A percentile compares a stretch with the other conserved stretches of the same genome.
phyloP scores from a whole-genome alignment of 1,140 invertebrate genomes.

The Drosophila leontia region DNA sequence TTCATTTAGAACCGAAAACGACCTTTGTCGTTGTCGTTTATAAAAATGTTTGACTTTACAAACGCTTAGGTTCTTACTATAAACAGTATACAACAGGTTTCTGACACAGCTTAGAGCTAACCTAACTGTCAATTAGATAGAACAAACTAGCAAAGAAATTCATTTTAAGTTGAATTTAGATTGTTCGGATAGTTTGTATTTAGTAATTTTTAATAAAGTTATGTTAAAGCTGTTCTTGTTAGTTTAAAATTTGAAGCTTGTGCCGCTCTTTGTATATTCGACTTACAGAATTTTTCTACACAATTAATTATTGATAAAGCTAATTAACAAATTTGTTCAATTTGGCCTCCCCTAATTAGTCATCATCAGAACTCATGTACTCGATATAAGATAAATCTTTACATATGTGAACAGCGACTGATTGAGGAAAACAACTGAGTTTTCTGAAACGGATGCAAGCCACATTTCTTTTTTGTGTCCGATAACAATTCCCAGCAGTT shows the following conservation, averaged over 20 bases:
- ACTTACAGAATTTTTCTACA: background rate
- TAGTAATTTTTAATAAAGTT: background rate
- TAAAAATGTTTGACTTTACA: background rate
- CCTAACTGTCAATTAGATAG: conserved; percentile 25
- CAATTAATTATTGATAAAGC: background rate
- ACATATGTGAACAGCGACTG: conserved; percentile 8
- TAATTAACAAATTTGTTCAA: background rate
- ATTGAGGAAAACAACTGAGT: conserved; percentile 9
- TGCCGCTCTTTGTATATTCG: background rate
- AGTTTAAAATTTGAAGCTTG: background rate
- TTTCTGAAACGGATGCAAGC: conserved; percentile 21
- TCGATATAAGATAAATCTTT: background rate
- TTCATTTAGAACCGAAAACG: background rate
- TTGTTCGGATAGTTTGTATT: background rate
- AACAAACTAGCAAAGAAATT: background rate
- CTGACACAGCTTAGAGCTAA: background rate
- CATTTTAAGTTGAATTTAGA: background rate
- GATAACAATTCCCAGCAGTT: conserved; percentile 23
- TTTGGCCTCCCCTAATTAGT: conserved; percentile 1
- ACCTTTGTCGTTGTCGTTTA: conserved; percentile 4
- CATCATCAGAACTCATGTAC: conserved; percentile 1
- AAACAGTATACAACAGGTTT: conserved; percentile 26
- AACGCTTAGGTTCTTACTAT: conserved; percentile 6
- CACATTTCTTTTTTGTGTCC: conserved; percentile 1
- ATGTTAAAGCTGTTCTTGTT: background rate